These are phyloP conservation scores for Gymnoscelis rufifasciata DNA, from an alignment of 2,888 invertebrate species.

Conservation along the genomic window DNA sequence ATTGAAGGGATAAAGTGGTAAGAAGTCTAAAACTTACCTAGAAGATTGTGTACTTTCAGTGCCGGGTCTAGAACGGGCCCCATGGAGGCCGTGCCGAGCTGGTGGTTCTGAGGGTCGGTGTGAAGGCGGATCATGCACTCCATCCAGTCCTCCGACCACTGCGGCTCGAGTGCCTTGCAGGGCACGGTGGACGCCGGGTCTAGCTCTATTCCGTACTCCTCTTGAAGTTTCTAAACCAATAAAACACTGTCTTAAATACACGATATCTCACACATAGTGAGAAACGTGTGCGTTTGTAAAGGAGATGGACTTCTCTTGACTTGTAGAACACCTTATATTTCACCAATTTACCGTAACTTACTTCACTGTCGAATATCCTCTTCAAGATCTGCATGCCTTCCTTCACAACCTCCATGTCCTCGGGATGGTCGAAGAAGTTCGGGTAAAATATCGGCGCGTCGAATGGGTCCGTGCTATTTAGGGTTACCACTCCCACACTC, in stretches of 20 bases:
- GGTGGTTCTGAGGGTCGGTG: constrained; percentile 89
- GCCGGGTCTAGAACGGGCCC: constrained; percentile 81
- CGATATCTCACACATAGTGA: too few species aligned
- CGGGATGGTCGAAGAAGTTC: constrained; percentile 49
- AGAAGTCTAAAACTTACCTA: constrained; percentile 37
- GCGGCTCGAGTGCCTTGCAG: constrained; percentile 44
- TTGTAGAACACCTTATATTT: neutral
- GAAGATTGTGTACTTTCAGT: constrained; percentile 77
- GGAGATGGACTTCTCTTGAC: too few species aligned
- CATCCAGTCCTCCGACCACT: constrained; percentile 83
- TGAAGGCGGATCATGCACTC: constrained; percentile 83
- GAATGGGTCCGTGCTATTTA: constrained; percentile 50
- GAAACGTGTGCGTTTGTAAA: too few species aligned
- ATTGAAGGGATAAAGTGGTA: too few species aligned
- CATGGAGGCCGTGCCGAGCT: constrained; percentile 87
- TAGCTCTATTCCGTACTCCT: constrained; percentile 65
- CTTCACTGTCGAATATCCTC: constrained; percentile 43
- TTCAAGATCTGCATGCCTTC: constrained; percentile 45
- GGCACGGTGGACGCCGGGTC: constrained; percentile 54
- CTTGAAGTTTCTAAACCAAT: constrained; percentile 44
- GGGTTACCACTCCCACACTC: constrained; percentile 49
- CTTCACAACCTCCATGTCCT: constrained; percentile 50
- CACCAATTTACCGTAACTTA: constrained; percentile 28
- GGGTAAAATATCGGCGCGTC: constrained; percentile 48
- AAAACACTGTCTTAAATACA: too few species aligned